These are phyloP conservation scores for Peromyscus eremicus DNA, from an alignment of 2,797 vertebrate species.

Conservation along the genomic window DNA sequence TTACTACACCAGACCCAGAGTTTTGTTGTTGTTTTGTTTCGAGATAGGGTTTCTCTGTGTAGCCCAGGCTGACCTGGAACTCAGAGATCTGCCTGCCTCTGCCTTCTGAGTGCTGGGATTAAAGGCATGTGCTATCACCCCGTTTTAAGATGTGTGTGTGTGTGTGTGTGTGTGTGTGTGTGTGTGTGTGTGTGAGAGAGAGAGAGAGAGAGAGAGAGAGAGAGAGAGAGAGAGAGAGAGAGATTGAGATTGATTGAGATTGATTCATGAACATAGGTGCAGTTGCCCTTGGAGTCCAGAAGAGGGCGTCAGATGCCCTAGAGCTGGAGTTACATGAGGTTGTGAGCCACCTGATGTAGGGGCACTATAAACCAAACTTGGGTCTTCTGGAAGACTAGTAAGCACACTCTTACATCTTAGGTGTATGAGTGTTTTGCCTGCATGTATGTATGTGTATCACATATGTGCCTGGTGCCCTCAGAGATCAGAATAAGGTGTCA, in stretches of 20 bases:
- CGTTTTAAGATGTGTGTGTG: not conserved
- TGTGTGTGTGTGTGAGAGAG: not conserved
- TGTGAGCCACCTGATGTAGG: not conserved
- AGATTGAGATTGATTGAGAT: too few species aligned
- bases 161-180: not conserved
- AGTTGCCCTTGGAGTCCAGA: not conserved
- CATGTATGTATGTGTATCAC: not conserved
- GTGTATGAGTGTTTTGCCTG: not conserved
- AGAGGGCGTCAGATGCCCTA: not conserved
- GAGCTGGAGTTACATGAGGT: not conserved
- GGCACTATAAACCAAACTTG: not conserved
- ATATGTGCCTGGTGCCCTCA: not conserved
- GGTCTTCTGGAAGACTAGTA: not conserved
- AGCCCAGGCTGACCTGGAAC: not conserved
- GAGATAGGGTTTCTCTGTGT: not conserved
- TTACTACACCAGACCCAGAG: fast-evolving
- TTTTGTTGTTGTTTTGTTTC: not conserved
- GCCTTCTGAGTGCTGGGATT: not conserved
- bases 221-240: too few species aligned
- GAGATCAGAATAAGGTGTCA: not conserved
- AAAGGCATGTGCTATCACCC: not conserved
- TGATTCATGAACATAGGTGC: not conserved
- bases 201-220: too few species aligned
- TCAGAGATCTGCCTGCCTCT: not conserved
- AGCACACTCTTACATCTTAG: not conserved